Percentiles rank a stretch among this genome's conserved stretches.
Conservation (phyloP, 64 coral and sea anemone species). For the Platygyra sinensis region DNA sequence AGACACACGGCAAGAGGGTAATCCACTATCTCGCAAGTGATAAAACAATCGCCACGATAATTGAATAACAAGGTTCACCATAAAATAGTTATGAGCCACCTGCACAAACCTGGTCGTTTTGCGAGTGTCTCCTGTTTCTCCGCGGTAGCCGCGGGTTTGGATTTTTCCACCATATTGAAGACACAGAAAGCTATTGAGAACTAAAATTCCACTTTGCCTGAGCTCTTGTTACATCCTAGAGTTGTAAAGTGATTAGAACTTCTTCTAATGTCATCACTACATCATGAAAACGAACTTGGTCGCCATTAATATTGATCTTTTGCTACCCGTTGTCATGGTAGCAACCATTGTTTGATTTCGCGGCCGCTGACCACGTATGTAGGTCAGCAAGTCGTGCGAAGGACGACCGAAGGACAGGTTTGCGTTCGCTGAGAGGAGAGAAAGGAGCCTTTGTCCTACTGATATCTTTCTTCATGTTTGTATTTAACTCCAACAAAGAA, state of each 20-base stretch:
- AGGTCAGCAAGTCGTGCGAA: conserved; percentile 6
- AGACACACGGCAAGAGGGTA: background rate
- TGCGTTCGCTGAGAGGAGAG: no score
- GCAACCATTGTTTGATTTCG: background rate
- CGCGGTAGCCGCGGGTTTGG: background rate
- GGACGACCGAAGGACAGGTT: no score
- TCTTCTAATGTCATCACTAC: background rate
- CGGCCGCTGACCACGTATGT: background rate
- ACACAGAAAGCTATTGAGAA: background rate
- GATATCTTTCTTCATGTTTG: no score
- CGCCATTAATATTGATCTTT: background rate
- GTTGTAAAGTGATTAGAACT: conserved; percentile 5
- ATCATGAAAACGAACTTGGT: background rate
- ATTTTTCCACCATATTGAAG: conserved; percentile 30
- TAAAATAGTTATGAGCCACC: conserved; percentile 2
- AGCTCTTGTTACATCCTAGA: background rate
- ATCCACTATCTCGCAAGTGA: background rate
- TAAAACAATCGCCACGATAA: background rate
- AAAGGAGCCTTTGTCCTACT: no score
- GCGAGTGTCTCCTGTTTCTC: conserved; percentile 3
- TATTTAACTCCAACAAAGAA: no score
- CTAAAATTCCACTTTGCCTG: background rate
- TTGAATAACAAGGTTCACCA: background rate
- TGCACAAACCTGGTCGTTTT: conserved; percentile 1
- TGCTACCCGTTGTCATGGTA: background rate